Percentiles rank a stretch among this genome's conserved stretches.
phyloP scores from a whole-genome alignment of 2,113 vertebrate genomes.

The cat (Felis catus) region F.catus_Fca126_mat1.0 CM031416.1:150924001-150924500 shows the following conservation, averaged over 20 bases:
- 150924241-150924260: not conserved
- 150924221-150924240: accelerated
- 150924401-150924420: not conserved
- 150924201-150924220: not conserved
- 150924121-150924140: not conserved
- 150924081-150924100: not conserved
- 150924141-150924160: not conserved
- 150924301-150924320: not conserved
- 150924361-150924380: not conserved
- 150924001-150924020: not conserved
- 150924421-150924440: not conserved
- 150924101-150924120: not conserved
- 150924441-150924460: accelerated
- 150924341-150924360: not conserved
- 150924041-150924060: not conserved
- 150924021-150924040: not conserved
- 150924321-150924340: not conserved
- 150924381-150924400: not conserved
- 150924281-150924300: not conserved
- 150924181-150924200: not conserved
- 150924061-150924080: not conserved
- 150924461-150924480: not conserved
- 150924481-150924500: not conserved
- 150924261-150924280: too few species aligned
- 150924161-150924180: not conserved